Base-by-base conservation (phyloP, 2,113 vertebrate genomes). In the Rhynchomys soricoides region DNA sequence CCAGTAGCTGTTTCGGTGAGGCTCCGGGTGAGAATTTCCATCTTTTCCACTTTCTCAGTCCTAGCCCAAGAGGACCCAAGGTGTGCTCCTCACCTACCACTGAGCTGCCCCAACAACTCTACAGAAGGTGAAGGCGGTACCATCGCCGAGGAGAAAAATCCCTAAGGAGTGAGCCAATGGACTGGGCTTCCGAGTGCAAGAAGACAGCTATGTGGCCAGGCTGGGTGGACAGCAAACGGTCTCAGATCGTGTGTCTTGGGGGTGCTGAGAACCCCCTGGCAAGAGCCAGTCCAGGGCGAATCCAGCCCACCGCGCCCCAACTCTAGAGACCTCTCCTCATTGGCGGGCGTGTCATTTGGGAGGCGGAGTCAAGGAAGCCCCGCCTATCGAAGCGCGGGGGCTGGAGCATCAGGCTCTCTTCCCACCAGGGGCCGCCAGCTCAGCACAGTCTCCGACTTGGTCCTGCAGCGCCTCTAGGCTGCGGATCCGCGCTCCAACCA, bases 381-480 rank as follows among this genome's bases (percentile, higher is more conserved):
- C 86, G 89, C 93, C 96, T 89, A 5, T 26, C 0, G 1, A 24
- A 16, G 24, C 21, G 1, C 48, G 0, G 52, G 2, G 24, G 0
- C 43, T 1, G 22, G n/a, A 26, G 19, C 6, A 31, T 26, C 4
- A 10, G 4, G 31, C 29, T 62, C 31, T 50, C 31, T 4, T 6
- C 0, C 2, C 15, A 5, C 17, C 16, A 0, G 4, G 37, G 40
- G 48, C 40, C 8, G 50, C 0, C 81, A 43, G 52, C 85, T 0
- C 8, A 0, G 57, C 86, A 57, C 19, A 0, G 15, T 7, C 21
- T 85, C 5, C 68, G 93, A 96, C 86, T 95, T 95, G 95, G 96
- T 98, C 98, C 95, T 98, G 98, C 98, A 98, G 98, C 98, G 98
- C 98, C 98, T 97, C 98, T 98, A 97, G 98, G 98, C 98, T 98